Conservation (phyloP, 37 sponge, comb jelly and placozoan genomes). For the Mnemiopsis leidyi region DNA sequence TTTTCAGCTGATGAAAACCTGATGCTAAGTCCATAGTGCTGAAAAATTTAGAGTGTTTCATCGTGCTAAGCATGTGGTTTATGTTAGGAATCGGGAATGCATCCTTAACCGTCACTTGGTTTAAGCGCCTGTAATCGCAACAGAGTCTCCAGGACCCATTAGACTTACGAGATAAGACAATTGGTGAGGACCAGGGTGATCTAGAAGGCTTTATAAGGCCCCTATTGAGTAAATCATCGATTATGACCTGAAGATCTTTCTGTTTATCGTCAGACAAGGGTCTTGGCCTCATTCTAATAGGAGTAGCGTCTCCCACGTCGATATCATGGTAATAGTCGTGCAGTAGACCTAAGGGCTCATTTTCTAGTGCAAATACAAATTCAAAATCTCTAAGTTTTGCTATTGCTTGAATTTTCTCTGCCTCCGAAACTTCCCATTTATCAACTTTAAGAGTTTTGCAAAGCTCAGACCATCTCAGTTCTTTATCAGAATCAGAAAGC, state of each 20-base stretch:
- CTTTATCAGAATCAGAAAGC: background rate
- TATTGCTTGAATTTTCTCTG: background rate
- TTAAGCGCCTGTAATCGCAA: constrained; percentile 70
- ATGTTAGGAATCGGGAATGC: constrained; percentile 69
- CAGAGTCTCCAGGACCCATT: constrained; percentile 52
- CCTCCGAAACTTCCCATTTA: background rate
- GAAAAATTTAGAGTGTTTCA: constrained; percentile 68
- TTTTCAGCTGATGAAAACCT: constrained; percentile 68
- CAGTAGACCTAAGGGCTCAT: background rate
- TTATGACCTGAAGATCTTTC: background rate
- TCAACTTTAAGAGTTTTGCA: background rate
- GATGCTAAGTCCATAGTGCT: constrained; percentile 66
- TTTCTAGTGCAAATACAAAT: background rate
- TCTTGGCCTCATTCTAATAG: background rate
- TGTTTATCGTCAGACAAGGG: background rate
- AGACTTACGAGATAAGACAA: constrained; percentile 68
- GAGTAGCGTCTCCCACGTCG: background rate
- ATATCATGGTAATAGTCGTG: constrained; percentile 2
- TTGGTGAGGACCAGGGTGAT: constrained; percentile 70
- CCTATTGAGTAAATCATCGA: constrained; percentile 58
- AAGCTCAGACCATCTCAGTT: background rate
- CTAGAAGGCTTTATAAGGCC: constrained; percentile 66
- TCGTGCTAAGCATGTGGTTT: constrained; percentile 54
- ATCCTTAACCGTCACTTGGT: constrained; percentile 67
- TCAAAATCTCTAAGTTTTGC: background rate